Evolutionary conservation across 2,797 vertebrate genomes (phyloP).

Genomic region (Craterocephalus amniculus): DNA sequence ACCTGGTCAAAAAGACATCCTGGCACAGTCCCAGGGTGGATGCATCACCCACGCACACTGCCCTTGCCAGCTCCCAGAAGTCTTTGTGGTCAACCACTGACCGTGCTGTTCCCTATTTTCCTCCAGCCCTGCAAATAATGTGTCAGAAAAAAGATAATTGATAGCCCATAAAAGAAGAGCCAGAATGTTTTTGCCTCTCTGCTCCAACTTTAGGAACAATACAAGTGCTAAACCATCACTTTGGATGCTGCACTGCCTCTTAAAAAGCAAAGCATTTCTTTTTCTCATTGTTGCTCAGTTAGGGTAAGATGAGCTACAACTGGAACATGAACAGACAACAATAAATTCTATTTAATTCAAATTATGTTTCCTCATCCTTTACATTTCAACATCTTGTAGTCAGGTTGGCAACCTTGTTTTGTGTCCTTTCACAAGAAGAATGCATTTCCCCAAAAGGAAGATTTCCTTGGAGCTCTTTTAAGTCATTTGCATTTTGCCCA

Average conservation of each 20-base stretch:
- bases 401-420: conserved; percentile 33
- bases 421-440: conserved; percentile 52
- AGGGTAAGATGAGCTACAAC: conserved; percentile 67
- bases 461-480: conserved; percentile 41
- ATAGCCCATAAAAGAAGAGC: conserved; percentile 79
- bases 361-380: conserved; percentile 49
- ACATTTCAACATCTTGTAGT: conserved; percentile 57
- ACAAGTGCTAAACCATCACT: conserved; percentile 81
- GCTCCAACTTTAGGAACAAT: conserved; percentile 79
- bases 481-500: conserved; percentile 54
- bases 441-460: conserved; percentile 33
- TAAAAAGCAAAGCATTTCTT: conserved; percentile 56
- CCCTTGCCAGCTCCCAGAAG: conserved; percentile 77
- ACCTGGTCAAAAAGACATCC: conserved; percentile 81
- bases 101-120: conserved; percentile 79
- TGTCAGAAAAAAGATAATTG: conserved; percentile 79
- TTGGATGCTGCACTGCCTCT: conserved; percentile 65
- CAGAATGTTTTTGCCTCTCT: conserved; percentile 76
- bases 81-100: conserved; percentile 85
- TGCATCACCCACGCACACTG: conserved; percentile 72
- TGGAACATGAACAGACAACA: conserved; percentile 63
- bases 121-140: conserved; percentile 82
- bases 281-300: conserved; percentile 48
- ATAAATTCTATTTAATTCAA: conserved; percentile 60
- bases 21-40: conserved; percentile 82